These are phyloP conservation scores for Coronaproctus castanopsis DNA, from an alignment of 2,888 invertebrate genomes.

Conservation along the genomic window DNA sequence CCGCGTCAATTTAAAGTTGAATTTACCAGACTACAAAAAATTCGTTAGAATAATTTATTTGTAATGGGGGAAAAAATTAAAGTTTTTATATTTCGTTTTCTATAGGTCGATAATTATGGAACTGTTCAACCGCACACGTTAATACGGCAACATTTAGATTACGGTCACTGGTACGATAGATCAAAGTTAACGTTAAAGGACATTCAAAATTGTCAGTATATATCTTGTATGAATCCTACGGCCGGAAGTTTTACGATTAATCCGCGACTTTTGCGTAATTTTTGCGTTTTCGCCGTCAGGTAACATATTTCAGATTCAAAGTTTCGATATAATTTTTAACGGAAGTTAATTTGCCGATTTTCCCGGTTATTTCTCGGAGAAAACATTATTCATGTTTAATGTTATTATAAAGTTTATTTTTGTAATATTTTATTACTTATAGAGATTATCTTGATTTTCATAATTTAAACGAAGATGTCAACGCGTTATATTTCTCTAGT, in stretches of 20 bases:
- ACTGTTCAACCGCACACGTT: slow-evolving; percentile 92
- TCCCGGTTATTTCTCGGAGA: background rate
- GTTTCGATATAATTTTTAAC: no score
- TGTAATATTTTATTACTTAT: no score
- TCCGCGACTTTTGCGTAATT: slow-evolving; percentile 75
- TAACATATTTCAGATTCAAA: no score
- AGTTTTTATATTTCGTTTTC: no score
- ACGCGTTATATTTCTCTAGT: background rate
- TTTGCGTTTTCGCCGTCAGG: slow-evolving; percentile 69
- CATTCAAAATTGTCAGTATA: slow-evolving; percentile 90
- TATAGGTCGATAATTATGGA: slow-evolving; percentile 54
- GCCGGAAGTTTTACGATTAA: slow-evolving; percentile 94
- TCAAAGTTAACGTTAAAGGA: slow-evolving; percentile 74
- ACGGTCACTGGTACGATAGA: slow-evolving; percentile 87
- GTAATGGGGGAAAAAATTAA: no score
- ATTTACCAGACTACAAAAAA: no score
- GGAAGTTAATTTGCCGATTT: no score
- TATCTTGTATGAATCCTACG: slow-evolving; percentile 95
- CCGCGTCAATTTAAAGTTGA: no score
- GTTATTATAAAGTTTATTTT: no score
- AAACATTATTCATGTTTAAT: no score
- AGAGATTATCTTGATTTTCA: background rate
- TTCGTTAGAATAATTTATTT: no score
- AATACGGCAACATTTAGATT: slow-evolving; percentile 86
- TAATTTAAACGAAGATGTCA: background rate